Evolutionary conservation across 2,888 invertebrate genomes (phyloP).

Genomic region (Ichneumoninae sp.): DNA sequence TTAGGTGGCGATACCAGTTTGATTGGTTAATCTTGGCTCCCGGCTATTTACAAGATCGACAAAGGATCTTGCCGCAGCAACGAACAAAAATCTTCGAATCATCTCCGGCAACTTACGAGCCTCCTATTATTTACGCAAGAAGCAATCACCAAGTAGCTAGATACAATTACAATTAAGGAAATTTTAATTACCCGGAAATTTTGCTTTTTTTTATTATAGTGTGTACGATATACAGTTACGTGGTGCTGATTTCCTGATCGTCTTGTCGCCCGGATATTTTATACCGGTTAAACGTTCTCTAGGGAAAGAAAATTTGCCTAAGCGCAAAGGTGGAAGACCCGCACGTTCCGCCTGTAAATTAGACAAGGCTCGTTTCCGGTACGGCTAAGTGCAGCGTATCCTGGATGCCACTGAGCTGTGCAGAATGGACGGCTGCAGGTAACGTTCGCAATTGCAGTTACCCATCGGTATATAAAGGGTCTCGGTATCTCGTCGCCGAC

Average conservation of each 20-base stretch:
- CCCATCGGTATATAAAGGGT: constrained; percentile 7
- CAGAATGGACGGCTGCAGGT: constrained; percentile 7
- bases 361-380: constrained; percentile 75
- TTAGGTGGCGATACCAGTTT: constrained; percentile 79
- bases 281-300: constrained; percentile 31
- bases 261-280: constrained; percentile 56
- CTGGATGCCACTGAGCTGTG: constrained; percentile 55
- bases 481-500: constrained; percentile 13
- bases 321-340: constrained; percentile 38
- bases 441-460: constrained; percentile 21
- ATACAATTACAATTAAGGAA: constrained; percentile 29
- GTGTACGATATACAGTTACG: constrained; percentile 21
- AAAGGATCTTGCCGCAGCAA: constrained; percentile 11
- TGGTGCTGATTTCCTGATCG: constrained; percentile 38
- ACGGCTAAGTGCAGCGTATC: constrained; percentile 72
- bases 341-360: constrained; percentile 71
- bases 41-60: constrained; percentile 45
- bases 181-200: not conserved
- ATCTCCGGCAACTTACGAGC: constrained; percentile 23
- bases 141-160: constrained; percentile 42
- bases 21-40: constrained; percentile 81
- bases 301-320: constrained; percentile 33
- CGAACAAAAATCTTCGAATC: constrained; percentile 43
- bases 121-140: constrained; percentile 30
- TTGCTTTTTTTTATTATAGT: not conserved